Base-by-base conservation (phyloP, 2,888 invertebrate species). In the Gastracanthus pulcherrimus region DNA sequence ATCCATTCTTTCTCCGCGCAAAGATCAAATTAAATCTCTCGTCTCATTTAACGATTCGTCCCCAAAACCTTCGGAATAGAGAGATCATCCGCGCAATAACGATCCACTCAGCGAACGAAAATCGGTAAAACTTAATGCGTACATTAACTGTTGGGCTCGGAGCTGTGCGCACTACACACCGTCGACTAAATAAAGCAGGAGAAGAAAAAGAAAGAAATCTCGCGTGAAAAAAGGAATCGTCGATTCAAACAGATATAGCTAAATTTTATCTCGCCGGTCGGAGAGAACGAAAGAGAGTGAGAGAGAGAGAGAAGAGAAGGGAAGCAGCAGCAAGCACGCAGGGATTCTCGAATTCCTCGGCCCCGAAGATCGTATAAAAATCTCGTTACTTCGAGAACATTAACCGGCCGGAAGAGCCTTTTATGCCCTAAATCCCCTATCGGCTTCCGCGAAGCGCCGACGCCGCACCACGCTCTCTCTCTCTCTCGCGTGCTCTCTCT, bases 311-410 rank as follows among this genome's bases (percentile, higher is more conserved):
- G 23, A 41, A 34, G 19, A 16, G 16, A 64, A 38, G 34, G 16
- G 19, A 6, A 11, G 31, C n/a, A n/a, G n/a, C n/a, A n/a, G n/a
- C n/a, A n/a, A n/a, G 45, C 41, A 26, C 36, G 23, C 55, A 16
- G 38, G 9, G 58, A 55, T 60, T 58, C 38, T 67, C 38, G 26
- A 62, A 67, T 74, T 80, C 70, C 64, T 51, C 23, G 16, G 51
- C n/a, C n/a, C 29, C 62, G 62, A 34, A 64, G 64, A 78, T 70
- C 77, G 75, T 66, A 82, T 82, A 75, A 82, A 82, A 82, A 75
- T 78, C 81, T 82, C 75, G 72, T 82, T 81, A 82, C 78, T 78
- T 78, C 75, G 75, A 45, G 75, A 74, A 82, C 81, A 82, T 82
- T 82, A 78, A 82, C 38, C 75, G 75, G 41, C 55, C 74, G 78